A percentile compares a stretch with the other conserved stretches of the same genome.
Evolutionary conservation across 2,888 invertebrate species (phyloP).

Genomic region (Hydriomena furcata): DNA sequence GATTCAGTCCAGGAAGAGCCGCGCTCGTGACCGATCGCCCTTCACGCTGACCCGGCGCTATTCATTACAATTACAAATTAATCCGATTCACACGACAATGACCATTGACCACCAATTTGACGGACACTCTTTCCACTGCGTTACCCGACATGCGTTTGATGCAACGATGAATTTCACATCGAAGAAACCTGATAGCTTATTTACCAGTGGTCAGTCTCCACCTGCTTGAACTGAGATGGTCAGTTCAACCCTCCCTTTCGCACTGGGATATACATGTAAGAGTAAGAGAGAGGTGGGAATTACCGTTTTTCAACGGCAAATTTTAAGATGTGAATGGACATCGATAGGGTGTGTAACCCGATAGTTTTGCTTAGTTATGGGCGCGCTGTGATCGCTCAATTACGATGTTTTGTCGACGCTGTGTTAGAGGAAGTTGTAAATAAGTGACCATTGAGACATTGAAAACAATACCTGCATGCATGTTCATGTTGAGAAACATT

Average conservation of each 20-base stretch:
- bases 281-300: conserved; percentile 39
- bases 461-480: conserved; percentile 8
- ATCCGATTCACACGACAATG: conserved; percentile 71
- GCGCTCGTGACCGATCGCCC: conserved; percentile 47
- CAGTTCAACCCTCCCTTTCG: conserved; percentile 42
- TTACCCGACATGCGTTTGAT: conserved; percentile 61
- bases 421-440: conserved; percentile 78
- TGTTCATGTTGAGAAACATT: conserved; percentile 3
- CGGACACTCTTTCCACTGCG: conserved; percentile 60
- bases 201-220: conserved; percentile 77
- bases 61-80: conserved; percentile 75
- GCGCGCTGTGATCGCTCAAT: conserved; percentile 74
- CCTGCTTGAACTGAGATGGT: conserved; percentile 56
- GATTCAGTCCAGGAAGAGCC: conserved; percentile 41
- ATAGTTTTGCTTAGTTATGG: conserved; percentile 70
- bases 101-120: conserved; percentile 48
- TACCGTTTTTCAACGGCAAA: conserved; percentile 46
- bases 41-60: conserved; percentile 61
- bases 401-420: conserved; percentile 65
- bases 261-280: conserved; percentile 9
- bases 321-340: conserved; percentile 50
- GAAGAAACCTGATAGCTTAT: conserved; percentile 67
- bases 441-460: conserved; percentile 42
- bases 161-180: conserved; percentile 71
- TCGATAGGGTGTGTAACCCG: conserved; percentile 65